Evolutionary conservation across 2,113 vertebrate genomes (phyloP).

Genomic region (Odocoileus hemionus): DNA sequence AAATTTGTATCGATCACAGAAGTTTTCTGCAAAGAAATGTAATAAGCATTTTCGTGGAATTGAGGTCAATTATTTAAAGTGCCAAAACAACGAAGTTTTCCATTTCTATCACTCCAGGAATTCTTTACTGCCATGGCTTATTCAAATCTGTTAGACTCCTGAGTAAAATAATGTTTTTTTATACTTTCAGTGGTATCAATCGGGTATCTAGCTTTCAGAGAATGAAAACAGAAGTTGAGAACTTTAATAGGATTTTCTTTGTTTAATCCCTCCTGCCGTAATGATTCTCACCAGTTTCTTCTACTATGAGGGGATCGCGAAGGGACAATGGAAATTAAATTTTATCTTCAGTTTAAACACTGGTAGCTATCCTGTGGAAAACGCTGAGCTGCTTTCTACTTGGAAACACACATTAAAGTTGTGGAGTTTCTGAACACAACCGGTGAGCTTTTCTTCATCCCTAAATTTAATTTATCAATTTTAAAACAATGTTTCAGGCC

Average conservation of each 20-base stretch:
- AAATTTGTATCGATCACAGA: conserved; percentile 58
- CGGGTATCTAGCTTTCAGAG: conserved; percentile 9
- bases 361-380: background rate
- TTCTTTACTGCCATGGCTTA: background rate
- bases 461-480: background rate
- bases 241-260: conserved; percentile 26
- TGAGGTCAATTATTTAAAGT: conserved; percentile 45
- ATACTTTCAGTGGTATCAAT: conserved; percentile 9
- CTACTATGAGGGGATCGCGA: background rate
- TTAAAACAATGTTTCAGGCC: background rate
- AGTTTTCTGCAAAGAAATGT: conserved; percentile 60
- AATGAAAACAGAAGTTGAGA: conserved; percentile 48
- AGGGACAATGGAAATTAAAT: background rate
- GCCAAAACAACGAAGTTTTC: conserved; percentile 18
- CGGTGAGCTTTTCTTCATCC: background rate
- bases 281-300: conserved; percentile 31
- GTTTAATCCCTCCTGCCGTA: conserved; percentile 22
- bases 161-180: background rate
- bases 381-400: background rate
- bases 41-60: conserved; percentile 55
- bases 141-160: background rate
- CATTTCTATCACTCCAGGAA: background rate
- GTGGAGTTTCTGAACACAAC: background rate
- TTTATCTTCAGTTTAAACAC: conserved; percentile 33
- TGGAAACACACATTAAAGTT: background rate